Conservation (phyloP, 2,888 invertebrate genomes). For the Phalera bucephala region DNA sequence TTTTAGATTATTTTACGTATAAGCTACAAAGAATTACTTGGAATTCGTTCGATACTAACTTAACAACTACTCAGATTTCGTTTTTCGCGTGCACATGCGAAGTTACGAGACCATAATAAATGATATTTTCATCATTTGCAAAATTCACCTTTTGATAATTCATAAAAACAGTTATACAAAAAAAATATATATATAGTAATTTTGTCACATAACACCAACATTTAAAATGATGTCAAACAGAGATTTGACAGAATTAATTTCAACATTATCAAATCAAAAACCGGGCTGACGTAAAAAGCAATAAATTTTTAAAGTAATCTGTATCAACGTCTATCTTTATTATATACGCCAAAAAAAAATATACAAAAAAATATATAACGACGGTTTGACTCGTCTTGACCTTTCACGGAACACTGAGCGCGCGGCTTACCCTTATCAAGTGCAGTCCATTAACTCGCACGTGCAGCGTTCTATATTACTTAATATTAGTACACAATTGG, state of each 20-base stretch:
- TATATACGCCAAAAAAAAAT: not conserved
- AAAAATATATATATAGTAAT: too few species aligned
- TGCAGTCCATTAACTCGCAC: not conserved
- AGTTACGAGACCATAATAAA: too few species aligned
- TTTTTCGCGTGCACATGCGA: conserved; percentile 17
- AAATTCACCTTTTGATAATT: too few species aligned
- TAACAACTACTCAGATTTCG: conserved; percentile 48
- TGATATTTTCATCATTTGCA: too few species aligned
- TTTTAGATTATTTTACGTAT: conserved; percentile 36
- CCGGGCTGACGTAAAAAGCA: not conserved
- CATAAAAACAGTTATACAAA: too few species aligned
- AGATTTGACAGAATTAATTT: too few species aligned
- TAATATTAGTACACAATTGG: conserved; percentile 32
- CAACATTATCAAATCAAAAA: too few species aligned
- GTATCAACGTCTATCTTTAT: too few species aligned
- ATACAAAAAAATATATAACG: not conserved
- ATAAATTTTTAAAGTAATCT: too few species aligned
- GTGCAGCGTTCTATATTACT: not conserved
- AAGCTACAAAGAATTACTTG: conserved; percentile 17
- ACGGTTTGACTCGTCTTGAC: not conserved
- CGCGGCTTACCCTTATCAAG: not conserved
- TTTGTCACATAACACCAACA: too few species aligned
- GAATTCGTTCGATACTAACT: conserved; percentile 27
- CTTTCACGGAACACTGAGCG: not conserved
- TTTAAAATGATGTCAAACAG: too few species aligned